Conservation (phyloP, 2,113 vertebrate species). For the Clinocottus analis region DNA sequence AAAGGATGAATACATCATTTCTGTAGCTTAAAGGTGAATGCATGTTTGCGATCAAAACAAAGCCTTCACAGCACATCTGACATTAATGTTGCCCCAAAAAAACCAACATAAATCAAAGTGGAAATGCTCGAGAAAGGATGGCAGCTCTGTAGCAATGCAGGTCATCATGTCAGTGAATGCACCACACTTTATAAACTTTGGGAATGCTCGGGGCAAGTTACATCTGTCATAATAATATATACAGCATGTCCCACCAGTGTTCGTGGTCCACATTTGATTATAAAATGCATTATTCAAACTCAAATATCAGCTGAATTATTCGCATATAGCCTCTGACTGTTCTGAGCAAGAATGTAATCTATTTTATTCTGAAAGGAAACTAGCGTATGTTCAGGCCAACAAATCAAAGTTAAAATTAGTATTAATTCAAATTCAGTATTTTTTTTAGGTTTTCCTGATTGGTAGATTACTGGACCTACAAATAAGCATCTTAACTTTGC, state of each 20-base stretch:
- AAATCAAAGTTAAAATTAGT: constrained; percentile 35
- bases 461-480: constrained; percentile 45
- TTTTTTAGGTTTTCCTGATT: constrained; percentile 55
- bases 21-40: constrained; percentile 36
- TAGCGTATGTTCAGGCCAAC: constrained; percentile 48
- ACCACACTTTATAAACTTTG: constrained; percentile 50
- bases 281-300: constrained; percentile 73
- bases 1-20: neutral
- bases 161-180: constrained; percentile 31
- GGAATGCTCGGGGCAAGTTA: constrained; percentile 52
- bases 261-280: constrained; percentile 69
- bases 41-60: constrained; percentile 14
- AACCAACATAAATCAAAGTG: constrained; percentile 39
- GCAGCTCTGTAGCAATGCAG: constrained; percentile 19
- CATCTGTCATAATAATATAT: constrained; percentile 67
- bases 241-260: constrained; percentile 57
- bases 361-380: constrained; percentile 22
- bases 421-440: constrained; percentile 56
- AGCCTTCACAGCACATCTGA: constrained; percentile 5
- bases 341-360: constrained; percentile 32
- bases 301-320: constrained; percentile 65
- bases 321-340: constrained; percentile 51
- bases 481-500: constrained; percentile 55
- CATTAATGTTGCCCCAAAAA: constrained; percentile 21
- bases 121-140: neutral